Evolutionary conservation across 2,113 vertebrate genomes (phyloP).

Genomic region (Lycocorax pyrrhopterus): DNA sequence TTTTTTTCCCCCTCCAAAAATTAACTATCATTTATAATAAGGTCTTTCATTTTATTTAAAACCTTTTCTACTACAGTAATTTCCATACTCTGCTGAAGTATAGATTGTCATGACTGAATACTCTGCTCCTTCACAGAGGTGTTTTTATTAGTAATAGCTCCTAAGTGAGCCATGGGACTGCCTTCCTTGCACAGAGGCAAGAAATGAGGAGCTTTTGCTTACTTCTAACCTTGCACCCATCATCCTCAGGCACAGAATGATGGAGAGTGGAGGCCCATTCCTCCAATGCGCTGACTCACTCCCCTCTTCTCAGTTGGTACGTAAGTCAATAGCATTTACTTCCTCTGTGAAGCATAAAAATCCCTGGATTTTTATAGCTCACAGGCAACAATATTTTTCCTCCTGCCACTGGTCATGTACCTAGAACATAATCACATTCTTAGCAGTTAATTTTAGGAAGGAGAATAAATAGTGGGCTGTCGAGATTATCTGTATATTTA

Average conservation of each 20-base stretch:
- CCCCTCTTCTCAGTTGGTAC: not conserved
- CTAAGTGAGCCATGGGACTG: not conserved
- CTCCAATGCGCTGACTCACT: not conserved
- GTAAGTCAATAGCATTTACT: not conserved
- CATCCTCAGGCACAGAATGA: not conserved
- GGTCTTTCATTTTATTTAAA: not conserved
- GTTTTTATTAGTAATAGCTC: not conserved
- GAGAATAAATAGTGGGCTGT: not conserved
- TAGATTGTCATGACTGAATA: not conserved
- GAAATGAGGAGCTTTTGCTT: not conserved
- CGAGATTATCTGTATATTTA: conserved; percentile 13
- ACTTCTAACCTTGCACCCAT: not conserved
- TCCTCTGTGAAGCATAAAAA: not conserved
- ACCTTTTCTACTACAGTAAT: not conserved
- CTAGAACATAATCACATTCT: not conserved
- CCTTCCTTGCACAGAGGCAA: not conserved
- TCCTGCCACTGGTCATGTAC: not conserved
- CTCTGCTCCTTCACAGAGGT: not conserved
- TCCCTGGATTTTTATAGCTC: not conserved
- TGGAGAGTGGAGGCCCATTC: not conserved
- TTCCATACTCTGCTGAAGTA: not conserved
- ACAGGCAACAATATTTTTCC: not conserved
- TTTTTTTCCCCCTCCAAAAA: not conserved
- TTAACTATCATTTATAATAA: not conserved
- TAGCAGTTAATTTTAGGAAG: not conserved